Base-by-base conservation (phyloP, 2,113 vertebrate genomes). In the Recurvirostra avosetta region DNA sequence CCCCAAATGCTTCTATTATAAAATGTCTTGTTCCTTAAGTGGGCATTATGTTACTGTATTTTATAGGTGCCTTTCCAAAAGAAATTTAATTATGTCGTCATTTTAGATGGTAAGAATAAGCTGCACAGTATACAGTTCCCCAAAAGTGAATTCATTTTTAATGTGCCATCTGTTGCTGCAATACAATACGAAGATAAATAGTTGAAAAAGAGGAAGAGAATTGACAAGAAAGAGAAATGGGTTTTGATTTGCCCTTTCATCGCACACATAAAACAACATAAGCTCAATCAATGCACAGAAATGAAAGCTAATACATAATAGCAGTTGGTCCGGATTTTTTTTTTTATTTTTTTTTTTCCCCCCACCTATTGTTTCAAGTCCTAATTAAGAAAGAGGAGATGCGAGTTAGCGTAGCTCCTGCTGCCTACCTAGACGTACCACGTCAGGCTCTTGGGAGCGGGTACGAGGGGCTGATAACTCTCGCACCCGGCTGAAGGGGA, bases 231-330 rank as follows among this genome's bases (percentile, higher is more conserved):
- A 91, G 96, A 96, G 86, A 91, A 94, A 92, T 94, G 80, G 68
- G 96, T 94, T 97, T 97, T 97, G 97, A 97, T 98, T 97, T 98
- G 96, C 97, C 94, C 56, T 98, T 98, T 98, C 97, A 97, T 97
- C 40, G 2, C 53, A 8, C 94, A 79, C 96, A 96, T 94, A 96
- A 90, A 97, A 86, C 95, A 97, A 84, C 88, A 85, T 65, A 41
- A 95, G 85, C 96, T 97, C 96, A 96, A 90, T 97, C 97, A 98
- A 94, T 98, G 97, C 97, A 93, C 96, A 97, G 97, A 97, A 98
- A 97, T 94, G 96, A 98, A 98, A 97, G 97, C 97, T 98, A 96
- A 98, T 98, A 97, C 97, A 97, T 97, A 98, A 98, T 96, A 97
- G 94, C 73, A 5, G 17, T 84, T 78, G 86, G 95, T 90, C 94